Percentiles rank a stretch among this genome's conserved stretches.
phyloP scores from a whole-genome alignment of 1,140 invertebrate genomes.

The Sesamia nonagrioides region DNA sequence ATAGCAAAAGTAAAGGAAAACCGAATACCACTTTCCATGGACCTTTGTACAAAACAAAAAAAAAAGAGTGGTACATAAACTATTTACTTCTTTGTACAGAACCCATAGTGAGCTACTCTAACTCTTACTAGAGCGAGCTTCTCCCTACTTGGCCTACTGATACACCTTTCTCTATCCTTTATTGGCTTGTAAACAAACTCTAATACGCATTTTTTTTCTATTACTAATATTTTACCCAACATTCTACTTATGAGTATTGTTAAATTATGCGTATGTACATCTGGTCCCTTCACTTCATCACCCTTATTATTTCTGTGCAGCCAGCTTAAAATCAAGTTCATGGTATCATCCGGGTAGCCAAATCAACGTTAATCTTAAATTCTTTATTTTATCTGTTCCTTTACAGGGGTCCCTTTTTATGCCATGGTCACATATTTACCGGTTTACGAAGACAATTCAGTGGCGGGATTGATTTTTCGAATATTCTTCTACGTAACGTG shows the following conservation, averaged over 20 bases:
- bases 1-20: too few relatives aligned
- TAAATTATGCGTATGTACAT: not conserved
- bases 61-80: too few relatives aligned
- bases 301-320: slow-evolving; percentile 33
- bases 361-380: slow-evolving; percentile 37
- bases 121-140: not conserved
- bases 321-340: slow-evolving; percentile 21
- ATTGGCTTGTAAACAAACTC: not conserved
- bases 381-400: slow-evolving; percentile 34
- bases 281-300: slow-evolving; percentile 1
- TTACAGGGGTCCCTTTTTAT: slow-evolving; percentile 78
- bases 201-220: slow-evolving; percentile 1
- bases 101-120: too few relatives aligned
- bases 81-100: too few relatives aligned
- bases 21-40: too few relatives aligned
- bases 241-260: not conserved
- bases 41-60: too few relatives aligned
- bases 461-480: slow-evolving; percentile 64
- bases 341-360: slow-evolving; percentile 30
- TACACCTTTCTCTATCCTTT: not conserved
- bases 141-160: not conserved
- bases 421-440: slow-evolving; percentile 81
- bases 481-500: slow-evolving; percentile 79
- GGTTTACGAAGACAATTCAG: slow-evolving; percentile 68
- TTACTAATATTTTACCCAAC: not conserved